Evolutionary conservation across 2,113 vertebrate species (phyloP), one percentile per base, ranked within the genome.

Genomic region (Spermophilus dauricus): DNA sequence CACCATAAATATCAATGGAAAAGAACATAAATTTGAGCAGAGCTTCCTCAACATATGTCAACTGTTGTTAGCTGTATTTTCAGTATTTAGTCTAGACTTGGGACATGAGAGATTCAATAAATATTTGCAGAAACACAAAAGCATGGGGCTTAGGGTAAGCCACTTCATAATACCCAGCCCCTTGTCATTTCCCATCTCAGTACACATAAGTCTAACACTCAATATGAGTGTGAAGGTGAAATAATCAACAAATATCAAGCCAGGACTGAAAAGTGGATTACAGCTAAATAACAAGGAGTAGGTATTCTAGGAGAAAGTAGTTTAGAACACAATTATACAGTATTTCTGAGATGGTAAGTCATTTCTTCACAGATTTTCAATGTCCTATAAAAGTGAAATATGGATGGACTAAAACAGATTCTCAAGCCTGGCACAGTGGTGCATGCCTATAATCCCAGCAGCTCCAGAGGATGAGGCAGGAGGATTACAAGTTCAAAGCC

Each of bases 41-140:
- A 84, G 39, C 20, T 92, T 76, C 34, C 45, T 85, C 65, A 97
- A 77, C n/a, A 95, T 37, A 94, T 37, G 28, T 78, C n/a, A 76
- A 85, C 14, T 78, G 58, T 56, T 42, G 58, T 32, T 90, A 73
- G 20, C 39, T 61, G 2, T 61, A 32, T 81, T 85, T 69, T 48
- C 56, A 65, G 3, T 58, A 28, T 51, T 86, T 73, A 81, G 37
- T 42, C 77, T 48, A 58, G 56, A 67, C 24, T 69, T 89, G 28
- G 37, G 30, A 91, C 30, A 58, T 2, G 11, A 45, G 2, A 91
- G 13, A 56, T 91, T 95, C 13, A 53, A 4, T 65, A 70, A 48
- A 1, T 89, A 93, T 83, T 69, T 75, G 34, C n/a, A 82, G 34
- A 61, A 89, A 83, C 11, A 78, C 0, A 80, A 30, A 86, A 48